Evolutionary conservation across 2,888 invertebrate species (phyloP).

Genomic region (Silvanus unidentatus): DNA sequence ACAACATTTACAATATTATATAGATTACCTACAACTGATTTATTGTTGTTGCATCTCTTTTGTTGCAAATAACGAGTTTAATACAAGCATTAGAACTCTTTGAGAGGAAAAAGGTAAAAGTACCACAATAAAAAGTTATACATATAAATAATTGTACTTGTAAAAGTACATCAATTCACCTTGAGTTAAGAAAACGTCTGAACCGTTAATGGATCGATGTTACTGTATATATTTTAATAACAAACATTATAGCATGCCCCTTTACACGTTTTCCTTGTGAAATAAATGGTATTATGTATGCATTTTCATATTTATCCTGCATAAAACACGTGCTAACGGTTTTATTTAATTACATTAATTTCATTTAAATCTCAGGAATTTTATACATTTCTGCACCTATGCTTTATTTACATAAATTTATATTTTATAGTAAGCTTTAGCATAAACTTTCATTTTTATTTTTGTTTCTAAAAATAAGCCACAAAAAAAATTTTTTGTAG

Average conservation of each 20-base stretch:
- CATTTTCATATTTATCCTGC: conserved; percentile 3
- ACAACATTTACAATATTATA: too few species aligned
- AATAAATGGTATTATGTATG: conserved; percentile 8
- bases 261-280: conserved; percentile 16
- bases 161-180: conserved; percentile 5
- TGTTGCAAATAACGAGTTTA: too few species aligned
- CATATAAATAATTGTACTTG: neutral
- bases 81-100: too few species aligned
- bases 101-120: too few species aligned
- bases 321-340: conserved; percentile 20
- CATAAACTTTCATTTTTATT: too few species aligned
- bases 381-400: conserved; percentile 2
- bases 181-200: conserved; percentile 3
- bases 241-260: conserved; percentile 8
- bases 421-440: too few species aligned
- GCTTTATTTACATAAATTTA: neutral
- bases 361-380: neutral
- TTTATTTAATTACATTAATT: conserved; percentile 1
- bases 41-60: too few species aligned
- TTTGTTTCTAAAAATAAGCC: too few species aligned
- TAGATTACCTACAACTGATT: too few species aligned
- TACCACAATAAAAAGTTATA: too few species aligned
- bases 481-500: too few species aligned
- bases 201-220: conserved; percentile 6
- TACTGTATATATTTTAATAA: conserved; percentile 7